Evolutionary conservation across 2,888 invertebrate species (phyloP).

Genomic region (Platynereis dumerilii): DNA sequence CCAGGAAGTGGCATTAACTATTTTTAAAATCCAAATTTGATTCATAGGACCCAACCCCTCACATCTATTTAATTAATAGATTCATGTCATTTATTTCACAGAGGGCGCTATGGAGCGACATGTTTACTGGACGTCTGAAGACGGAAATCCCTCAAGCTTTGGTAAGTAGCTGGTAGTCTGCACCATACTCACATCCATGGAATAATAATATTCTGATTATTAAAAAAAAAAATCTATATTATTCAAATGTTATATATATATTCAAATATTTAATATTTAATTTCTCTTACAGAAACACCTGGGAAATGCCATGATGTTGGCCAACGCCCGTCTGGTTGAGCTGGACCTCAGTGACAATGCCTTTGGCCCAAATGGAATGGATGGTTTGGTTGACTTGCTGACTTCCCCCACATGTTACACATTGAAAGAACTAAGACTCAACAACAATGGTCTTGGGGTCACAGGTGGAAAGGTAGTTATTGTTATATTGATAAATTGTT

Average conservation of each 20-base stretch:
- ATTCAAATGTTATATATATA: too few species aligned
- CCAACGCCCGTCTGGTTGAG: constrained; percentile 80
- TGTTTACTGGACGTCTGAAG: constrained; percentile 95
- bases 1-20: too few species aligned
- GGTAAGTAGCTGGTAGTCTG: constrained; percentile 68
- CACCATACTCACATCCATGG: too few species aligned
- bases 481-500: too few species aligned
- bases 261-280: neutral
- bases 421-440: constrained; percentile 81
- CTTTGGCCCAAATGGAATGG: constrained; percentile 70
- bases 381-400: constrained; percentile 70
- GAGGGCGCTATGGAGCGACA: constrained; percentile 90
- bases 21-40: too few species aligned
- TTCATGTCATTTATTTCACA: constrained; percentile 48
- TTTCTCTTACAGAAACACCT: constrained; percentile 69
- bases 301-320: constrained; percentile 80
- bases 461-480: constrained; percentile 75
- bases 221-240: too few species aligned
- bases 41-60: too few species aligned
- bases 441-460: constrained; percentile 95
- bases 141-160: constrained; percentile 92
- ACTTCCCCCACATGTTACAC: constrained; percentile 84
- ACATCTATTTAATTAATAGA: too few species aligned
- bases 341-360: constrained; percentile 97
- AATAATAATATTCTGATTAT: too few species aligned